Evolutionary conservation across 2,113 vertebrate species (phyloP).

Genomic region (Pteronura brasiliensis): DNA sequence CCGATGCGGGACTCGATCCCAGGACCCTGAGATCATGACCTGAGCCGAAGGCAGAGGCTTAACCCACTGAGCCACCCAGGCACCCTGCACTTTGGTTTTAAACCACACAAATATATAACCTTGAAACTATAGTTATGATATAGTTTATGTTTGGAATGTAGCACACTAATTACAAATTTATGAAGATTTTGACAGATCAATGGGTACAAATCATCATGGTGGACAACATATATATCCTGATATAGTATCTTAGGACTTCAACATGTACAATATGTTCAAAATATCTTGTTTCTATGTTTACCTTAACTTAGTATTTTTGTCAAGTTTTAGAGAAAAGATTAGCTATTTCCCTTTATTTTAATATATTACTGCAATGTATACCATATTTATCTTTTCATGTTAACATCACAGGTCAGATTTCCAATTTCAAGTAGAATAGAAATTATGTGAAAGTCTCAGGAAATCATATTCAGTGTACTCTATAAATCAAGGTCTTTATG

Average conservation of each 20-base stretch:
- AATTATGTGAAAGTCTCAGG: background rate
- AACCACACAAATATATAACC: background rate
- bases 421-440: conserved; percentile 1
- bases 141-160: background rate
- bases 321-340: background rate
- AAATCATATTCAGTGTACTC: background rate
- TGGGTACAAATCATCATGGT: background rate
- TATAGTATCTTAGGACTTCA: background rate
- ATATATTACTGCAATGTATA: background rate
- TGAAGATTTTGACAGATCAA: background rate
- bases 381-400: conserved; percentile 18
- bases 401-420: conserved; percentile 14
- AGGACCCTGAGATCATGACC: no score
- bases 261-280: background rate
- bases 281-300: background rate
- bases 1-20: no score
- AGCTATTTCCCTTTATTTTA: background rate
- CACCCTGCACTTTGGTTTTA: background rate
- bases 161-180: background rate
- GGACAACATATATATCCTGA: background rate
- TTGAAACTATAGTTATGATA: background rate
- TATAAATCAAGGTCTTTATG: conserved; percentile 1
- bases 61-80: no score
- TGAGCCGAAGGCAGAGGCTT: no score
- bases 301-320: background rate